These are phyloP conservation scores for Ptychodera flava DNA, from an alignment of 35 echinoderm and acorn worm species.

Conservation along the genomic window DNA sequence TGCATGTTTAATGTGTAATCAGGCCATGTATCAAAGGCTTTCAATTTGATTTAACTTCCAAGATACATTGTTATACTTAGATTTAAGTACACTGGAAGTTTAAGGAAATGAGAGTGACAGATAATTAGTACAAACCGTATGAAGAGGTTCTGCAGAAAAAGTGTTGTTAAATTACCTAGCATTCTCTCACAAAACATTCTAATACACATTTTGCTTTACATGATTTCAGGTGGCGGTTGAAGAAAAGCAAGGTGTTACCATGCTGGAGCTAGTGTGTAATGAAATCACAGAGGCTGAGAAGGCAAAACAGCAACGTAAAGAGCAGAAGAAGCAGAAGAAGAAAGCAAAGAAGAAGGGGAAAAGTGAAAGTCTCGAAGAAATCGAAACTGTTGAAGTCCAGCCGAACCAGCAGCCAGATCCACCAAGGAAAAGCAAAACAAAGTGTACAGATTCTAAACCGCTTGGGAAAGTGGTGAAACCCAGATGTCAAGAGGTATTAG, in stretches of 20 bases:
- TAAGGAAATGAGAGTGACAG: too few relatives aligned
- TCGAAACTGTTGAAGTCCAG: background rate
- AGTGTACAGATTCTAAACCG: background rate
- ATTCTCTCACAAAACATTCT: too few relatives aligned
- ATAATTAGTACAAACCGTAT: too few relatives aligned
- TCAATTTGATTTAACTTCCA: too few relatives aligned
- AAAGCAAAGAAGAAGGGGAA: conserved; percentile 80
- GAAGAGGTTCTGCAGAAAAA: too few relatives aligned
- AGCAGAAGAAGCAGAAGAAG: conserved; percentile 77
- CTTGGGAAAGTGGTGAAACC: background rate
- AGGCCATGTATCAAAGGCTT: too few relatives aligned
- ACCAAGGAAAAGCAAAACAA: background rate
- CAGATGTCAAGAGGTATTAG: background rate
- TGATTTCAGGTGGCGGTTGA: conserved; percentile 75
- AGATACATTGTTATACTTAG: too few relatives aligned
- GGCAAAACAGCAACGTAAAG: conserved; percentile 62
- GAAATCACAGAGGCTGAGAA: conserved; percentile 85
- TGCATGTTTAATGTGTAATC: too few relatives aligned
- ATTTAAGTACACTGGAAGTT: too few relatives aligned
- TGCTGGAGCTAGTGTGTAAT: conserved; percentile 81
- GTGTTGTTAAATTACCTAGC: too few relatives aligned
- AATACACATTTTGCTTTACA: background rate
- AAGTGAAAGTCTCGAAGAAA: background rate
- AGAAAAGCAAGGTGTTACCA: conserved; percentile 79
- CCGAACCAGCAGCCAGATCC: background rate